Conservation (phyloP, 2,113 vertebrate genomes). For the Apaloderma vittatum region DNA sequence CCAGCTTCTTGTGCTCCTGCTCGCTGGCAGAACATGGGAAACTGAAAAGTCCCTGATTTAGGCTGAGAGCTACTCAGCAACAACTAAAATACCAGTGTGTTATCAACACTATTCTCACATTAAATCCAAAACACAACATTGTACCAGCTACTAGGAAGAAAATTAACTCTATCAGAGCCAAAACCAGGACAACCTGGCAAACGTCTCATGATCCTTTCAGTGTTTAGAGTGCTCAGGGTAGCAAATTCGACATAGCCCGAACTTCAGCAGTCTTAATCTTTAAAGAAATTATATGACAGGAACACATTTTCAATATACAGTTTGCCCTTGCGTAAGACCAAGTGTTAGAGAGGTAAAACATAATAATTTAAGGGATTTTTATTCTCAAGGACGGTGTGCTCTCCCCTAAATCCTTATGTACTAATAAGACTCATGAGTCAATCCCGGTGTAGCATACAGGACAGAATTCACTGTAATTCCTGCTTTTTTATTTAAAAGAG, state of each 20-base stretch:
- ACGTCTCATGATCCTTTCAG: neutral
- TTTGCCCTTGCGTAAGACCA: constrained; percentile 23
- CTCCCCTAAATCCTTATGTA: constrained; percentile 5
- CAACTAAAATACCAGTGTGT: too few relatives aligned
- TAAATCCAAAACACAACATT: too few relatives aligned
- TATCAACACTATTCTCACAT: too few relatives aligned
- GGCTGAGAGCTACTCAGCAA: too few relatives aligned
- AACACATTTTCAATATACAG: neutral
- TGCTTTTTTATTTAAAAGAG: neutral
- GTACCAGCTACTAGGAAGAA: too few relatives aligned
- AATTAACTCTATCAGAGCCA: too few relatives aligned
- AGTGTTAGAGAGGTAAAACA: constrained; percentile 33
- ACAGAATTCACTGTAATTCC: neutral
- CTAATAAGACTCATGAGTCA: neutral
- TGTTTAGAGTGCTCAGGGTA: neutral
- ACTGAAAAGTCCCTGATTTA: too few relatives aligned
- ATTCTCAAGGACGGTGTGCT: neutral
- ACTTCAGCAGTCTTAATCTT: neutral
- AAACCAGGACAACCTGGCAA: neutral
- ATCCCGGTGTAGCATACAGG: neutral
- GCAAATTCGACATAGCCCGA: neutral
- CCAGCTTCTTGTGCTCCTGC: too few relatives aligned
- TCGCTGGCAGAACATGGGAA: too few relatives aligned
- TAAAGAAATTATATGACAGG: neutral
- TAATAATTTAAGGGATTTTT: constrained; percentile 26